Evolutionary conservation across 2,797 vertebrate genomes (phyloP), one percentile per base, ranked within the genome.

Genomic region (Bradypodion ventrale): DNA sequence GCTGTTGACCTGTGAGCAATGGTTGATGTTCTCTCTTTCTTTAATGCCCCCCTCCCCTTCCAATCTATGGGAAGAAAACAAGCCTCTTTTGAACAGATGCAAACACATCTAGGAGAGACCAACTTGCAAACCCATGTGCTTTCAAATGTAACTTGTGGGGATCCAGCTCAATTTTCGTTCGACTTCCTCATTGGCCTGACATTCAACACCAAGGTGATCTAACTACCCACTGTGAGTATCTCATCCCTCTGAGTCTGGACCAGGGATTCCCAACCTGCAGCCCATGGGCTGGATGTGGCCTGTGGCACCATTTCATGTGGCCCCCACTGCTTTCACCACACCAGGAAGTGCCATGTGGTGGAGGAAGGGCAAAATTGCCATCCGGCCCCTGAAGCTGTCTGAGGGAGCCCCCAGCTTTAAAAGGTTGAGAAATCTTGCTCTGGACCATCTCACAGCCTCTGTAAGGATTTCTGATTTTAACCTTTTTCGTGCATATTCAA

Each of bases 381-480:
- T n/a, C n/a, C n/a, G n/a, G n/a, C n/a, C n/a, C n/a, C n/a, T n/a
- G n/a, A n/a, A n/a, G n/a, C n/a, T n/a, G n/a, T n/a, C n/a, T n/a
- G n/a, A n/a, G n/a, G n/a, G n/a, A n/a, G n/a, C n/a, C n/a, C n/a
- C n/a, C n/a, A n/a, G n/a, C n/a, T n/a, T n/a, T n/a, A n/a, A n/a
- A n/a, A n/a, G n/a, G n/a, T n/a, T n/a, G n/a, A n/a, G n/a, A n/a
- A n/a, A n/a, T n/a, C n/a, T n/a, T n/a, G n/a, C n/a, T n/a, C n/a
- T n/a, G 93, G 91, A 95, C 94, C 86, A 93, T 93, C 94, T 95
- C 93, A 93, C 83, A 89, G 86, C 90, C 88, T 92, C 94, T 95
- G 92, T 94, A 96, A 96, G 95, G 95, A 93, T 94, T 93, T 94
- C 92, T 95, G 83, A 89, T 95, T 94, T 95, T 96, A 96, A 96